phyloP scores from a whole-genome alignment of 2,113 vertebrate species.

The Amphiprion percula region DNA sequence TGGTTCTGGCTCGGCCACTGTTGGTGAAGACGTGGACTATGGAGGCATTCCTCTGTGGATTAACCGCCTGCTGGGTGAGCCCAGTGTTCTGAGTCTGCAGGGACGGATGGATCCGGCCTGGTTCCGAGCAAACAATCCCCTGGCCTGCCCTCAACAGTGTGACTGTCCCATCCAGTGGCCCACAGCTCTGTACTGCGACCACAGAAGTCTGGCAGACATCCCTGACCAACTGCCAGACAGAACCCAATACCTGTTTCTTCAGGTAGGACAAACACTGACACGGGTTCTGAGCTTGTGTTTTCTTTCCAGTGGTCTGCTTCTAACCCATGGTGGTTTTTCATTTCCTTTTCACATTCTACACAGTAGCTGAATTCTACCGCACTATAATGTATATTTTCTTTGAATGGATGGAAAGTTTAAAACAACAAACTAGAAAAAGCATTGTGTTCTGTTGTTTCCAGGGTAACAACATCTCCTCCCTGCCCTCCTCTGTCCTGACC shows the following conservation, averaged over 20 bases:
- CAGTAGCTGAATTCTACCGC: not conserved
- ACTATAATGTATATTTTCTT: not conserved
- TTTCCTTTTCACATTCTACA: conserved; percentile 11
- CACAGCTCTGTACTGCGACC: conserved; percentile 83
- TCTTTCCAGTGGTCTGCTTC: conserved; percentile 13
- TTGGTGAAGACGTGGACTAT: conserved; percentile 72
- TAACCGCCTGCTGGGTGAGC: conserved; percentile 82
- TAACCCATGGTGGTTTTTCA: conserved; percentile 15
- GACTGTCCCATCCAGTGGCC: conserved; percentile 87
- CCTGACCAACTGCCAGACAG: conserved; percentile 68
- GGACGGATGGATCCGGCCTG: conserved; percentile 76
- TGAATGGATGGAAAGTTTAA: not conserved
- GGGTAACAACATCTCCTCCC: conserved; percentile 79
- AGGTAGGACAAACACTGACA: conserved; percentile 60
- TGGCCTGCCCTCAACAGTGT: conserved; percentile 78
- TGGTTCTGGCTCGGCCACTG: conserved; percentile 32
- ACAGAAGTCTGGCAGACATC: conserved; percentile 65
- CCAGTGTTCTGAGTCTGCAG: conserved; percentile 82
- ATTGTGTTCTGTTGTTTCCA: conserved; percentile 43
- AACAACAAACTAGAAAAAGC: not conserved
- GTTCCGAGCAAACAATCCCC: conserved; percentile 74
- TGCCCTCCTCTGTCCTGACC: conserved; percentile 63
- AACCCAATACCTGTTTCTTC: conserved; percentile 84
- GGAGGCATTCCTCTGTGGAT: conserved; percentile 85
- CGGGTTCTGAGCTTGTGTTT: not conserved